A percentile compares a stretch with the other conserved stretches of the same genome.
These are phyloP conservation scores for Orchestia grillus DNA, from an alignment of 1,140 invertebrate genomes.

Conservation along the genomic window DNA sequence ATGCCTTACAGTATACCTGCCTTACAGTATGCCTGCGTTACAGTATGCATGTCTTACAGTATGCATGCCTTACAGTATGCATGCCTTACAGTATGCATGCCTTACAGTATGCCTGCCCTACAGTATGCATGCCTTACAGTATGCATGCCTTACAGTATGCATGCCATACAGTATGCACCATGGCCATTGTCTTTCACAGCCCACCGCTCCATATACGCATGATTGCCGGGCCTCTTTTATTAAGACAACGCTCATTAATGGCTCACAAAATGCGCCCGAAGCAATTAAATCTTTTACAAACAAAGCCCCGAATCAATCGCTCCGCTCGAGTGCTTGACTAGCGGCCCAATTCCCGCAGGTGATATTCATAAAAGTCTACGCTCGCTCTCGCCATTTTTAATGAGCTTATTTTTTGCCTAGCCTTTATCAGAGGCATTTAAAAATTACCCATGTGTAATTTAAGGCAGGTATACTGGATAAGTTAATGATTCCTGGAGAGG, in stretches of 20 bases:
- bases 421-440: background rate
- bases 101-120: too few relatives aligned
- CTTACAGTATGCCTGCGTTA: too few relatives aligned
- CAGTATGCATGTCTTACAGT: too few relatives aligned
- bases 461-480: background rate
- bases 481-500: background rate
- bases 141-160: too few relatives aligned
- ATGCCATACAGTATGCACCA: too few relatives aligned
- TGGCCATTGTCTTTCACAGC: too few relatives aligned
- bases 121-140: too few relatives aligned
- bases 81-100: too few relatives aligned
- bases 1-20: too few relatives aligned
- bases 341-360: background rate
- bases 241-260: constrained; percentile 38
- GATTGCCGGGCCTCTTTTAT: background rate
- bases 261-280: constrained; percentile 36
- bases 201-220: background rate
- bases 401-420: background rate
- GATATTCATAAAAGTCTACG: background rate
- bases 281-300: constrained; percentile 52
- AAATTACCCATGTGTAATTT: background rate
- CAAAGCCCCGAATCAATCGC: constrained; percentile 47
- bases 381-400: constrained; percentile 6
- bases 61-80: too few relatives aligned
- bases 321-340: background rate